Evolutionary conservation across 2,888 invertebrate genomes (phyloP), one percentile per base, ranked within the genome.

Genomic region (Archaeoteleia sp.): DNA sequence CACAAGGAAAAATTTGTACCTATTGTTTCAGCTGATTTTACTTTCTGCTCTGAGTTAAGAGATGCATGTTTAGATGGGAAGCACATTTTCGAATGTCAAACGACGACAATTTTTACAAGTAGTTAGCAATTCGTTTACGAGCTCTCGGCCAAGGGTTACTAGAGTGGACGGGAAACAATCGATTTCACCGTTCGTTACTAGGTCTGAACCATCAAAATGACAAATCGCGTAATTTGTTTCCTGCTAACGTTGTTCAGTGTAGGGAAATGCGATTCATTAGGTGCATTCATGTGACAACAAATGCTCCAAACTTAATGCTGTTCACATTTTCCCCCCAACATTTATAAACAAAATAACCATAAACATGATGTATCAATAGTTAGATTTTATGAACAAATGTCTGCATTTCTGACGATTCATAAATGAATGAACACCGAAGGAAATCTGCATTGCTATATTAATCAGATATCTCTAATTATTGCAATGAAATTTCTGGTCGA

Each of bases 111-210:
- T 54, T 45, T 48, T 20, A 27, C 37, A 48, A 46, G 46, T 42
- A 15, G 46, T 58, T 58, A 34, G 48, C 45, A 37, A 48, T 58
- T 45, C 34, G 48, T 58, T 45, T 30, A 32, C 15, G 43, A 42
- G 48, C 39, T 42, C 40, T 37, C 32, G 40, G 40, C 37, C 25
- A 40, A 55, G 43, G 55, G 43, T 55, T 40, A 37, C 13, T 12
- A 32, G 35, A 42, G 48, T 40, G 57, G 40, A 58, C 48, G 46
- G 27, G 32, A 39, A 57, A 43, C 48, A 58, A 58, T 58, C 46
- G 48, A 39, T 58, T 48, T 34, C 32, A 30, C 23, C 30, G 23
- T 39, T 55, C 35, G 55, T 55, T 55, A 32, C 35, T 37, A 35
- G 14, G 45, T 17, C 37, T 20, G 30, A 25, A 10, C 34, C 40